Conservation (phyloP, 2,113 vertebrate species). For the Forbesichthys agassizii region DNA sequence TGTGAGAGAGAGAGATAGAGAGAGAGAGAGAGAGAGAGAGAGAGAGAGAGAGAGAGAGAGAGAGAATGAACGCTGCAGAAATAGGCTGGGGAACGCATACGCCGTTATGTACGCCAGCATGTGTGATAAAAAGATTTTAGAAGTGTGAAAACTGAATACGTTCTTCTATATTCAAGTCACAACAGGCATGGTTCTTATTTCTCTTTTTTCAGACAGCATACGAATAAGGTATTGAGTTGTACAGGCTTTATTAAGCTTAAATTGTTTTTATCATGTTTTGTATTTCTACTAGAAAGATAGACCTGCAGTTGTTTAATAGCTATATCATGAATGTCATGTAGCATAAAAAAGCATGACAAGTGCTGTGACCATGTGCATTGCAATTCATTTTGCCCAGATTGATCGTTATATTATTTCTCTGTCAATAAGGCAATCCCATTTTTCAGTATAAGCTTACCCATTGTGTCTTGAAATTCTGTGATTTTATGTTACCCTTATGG, state of each 20-base stretch:
- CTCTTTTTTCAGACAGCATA: neutral
- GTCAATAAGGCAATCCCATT: slow-evolving; percentile 1
- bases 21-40: too few relatives aligned
- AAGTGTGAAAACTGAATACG: neutral
- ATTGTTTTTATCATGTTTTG: slow-evolving; percentile 30
- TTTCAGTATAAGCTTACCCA: slow-evolving; percentile 32
- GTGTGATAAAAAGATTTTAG: slow-evolving; percentile 32
- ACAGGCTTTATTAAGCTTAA: neutral
- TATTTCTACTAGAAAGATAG: slow-evolving; percentile 9
- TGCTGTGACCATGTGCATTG: slow-evolving; percentile 4
- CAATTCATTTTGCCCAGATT: slow-evolving; percentile 15
- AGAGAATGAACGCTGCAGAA: slow-evolving; percentile 34
- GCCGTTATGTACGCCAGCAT: neutral
- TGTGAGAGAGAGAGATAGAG: too few relatives aligned
- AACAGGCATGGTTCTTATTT: slow-evolving; percentile 16
- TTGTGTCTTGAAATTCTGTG: slow-evolving; percentile 30
- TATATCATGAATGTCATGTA: neutral
- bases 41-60: slow-evolving; percentile 14
- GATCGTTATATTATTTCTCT: slow-evolving; percentile 23
- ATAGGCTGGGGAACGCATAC: slow-evolving; percentile 17
- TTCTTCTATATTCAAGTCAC: slow-evolving; percentile 7
- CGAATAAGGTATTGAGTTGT: neutral
- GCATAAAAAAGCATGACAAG: neutral
- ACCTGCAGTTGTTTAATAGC: slow-evolving; percentile 1
- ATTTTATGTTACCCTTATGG: slow-evolving; percentile 55